Conservation (phyloP, 2,113 vertebrate species). For the Mobula hypostoma region DNA sequence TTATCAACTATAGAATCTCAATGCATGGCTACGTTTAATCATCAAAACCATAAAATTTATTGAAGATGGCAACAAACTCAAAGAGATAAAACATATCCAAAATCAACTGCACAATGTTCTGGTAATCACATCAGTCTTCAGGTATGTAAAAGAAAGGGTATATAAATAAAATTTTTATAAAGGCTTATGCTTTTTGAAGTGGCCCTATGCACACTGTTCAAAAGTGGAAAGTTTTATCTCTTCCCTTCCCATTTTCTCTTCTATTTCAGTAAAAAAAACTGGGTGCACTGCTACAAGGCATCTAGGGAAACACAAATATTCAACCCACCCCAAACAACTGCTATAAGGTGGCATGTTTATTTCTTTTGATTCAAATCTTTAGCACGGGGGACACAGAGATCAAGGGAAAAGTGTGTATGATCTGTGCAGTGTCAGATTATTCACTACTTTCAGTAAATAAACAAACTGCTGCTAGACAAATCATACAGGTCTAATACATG, state of each 20-base stretch:
- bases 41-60: neutral
- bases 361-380: conserved; percentile 26
- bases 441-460: conserved; percentile 3
- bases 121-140: neutral
- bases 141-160: neutral
- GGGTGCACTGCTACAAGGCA: neutral
- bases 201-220: neutral
- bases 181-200: neutral
- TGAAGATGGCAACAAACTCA: neutral
- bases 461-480: neutral
- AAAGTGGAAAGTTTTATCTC: conserved; percentile 1
- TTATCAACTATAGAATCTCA: neutral
- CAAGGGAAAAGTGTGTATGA: neutral
- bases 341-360: neutral
- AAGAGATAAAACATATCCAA: neutral
- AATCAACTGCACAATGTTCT: neutral
- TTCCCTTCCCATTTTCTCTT: neutral
- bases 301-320: neutral
- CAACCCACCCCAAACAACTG: neutral
- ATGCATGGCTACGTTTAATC: neutral
- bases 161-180: too few relatives aligned
- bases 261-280: neutral
- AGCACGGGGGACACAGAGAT: neutral
- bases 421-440: neutral
- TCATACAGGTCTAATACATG: neutral